Evolutionary conservation across 2,888 invertebrate genomes (phyloP), one percentile per base, ranked within the genome.

Genomic region (Nowickia ferox): DNA sequence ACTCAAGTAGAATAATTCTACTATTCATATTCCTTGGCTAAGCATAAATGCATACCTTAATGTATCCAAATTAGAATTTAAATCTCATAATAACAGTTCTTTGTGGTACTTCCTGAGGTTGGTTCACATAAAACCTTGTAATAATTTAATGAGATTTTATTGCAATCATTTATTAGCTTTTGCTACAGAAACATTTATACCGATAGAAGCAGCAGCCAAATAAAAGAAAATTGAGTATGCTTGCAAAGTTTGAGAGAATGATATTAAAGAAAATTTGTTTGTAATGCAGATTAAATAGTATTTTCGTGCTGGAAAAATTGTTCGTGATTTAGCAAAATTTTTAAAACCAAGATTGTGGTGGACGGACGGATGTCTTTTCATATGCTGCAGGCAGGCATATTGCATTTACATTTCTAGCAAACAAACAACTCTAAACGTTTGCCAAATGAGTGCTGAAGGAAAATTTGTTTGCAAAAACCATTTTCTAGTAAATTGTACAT

Each of bases 401-500:
- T 69, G 59, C 30, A 78, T 63, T 71, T 71, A 63, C 44, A 63
- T 78, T 78, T 78, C 53, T 69, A 69, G 69, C 78, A 61, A 69
- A 61, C n/a, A 59, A 69, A 61, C n/a, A 59, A 38, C 59, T 59
- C 42, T 78, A 68, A 78, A 61, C 53, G 59, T 42, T 69, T 69
- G 78, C 51, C 61, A 78, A 78, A 22, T 42, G 51, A 65, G 13
- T 75, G 53, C 5, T 53, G 59, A 59, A 9, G 5, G 40, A 48
- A 40, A 22, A 40, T 40, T 38, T 65, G 30, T 65, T 53, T 42
- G 51, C 5, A n/a, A 22, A n/a, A 13, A 11, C 44, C 55, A 1
- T 46, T 8, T 30, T 30, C 30, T 6, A 17, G 17, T 42, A n/a
- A 30, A 30, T 30, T 5, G 30, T 30, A 30, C 6, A 30, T 30